phyloP scores from a whole-genome alignment of 1,140 invertebrate species.

The Drosophila serrata region DNA sequence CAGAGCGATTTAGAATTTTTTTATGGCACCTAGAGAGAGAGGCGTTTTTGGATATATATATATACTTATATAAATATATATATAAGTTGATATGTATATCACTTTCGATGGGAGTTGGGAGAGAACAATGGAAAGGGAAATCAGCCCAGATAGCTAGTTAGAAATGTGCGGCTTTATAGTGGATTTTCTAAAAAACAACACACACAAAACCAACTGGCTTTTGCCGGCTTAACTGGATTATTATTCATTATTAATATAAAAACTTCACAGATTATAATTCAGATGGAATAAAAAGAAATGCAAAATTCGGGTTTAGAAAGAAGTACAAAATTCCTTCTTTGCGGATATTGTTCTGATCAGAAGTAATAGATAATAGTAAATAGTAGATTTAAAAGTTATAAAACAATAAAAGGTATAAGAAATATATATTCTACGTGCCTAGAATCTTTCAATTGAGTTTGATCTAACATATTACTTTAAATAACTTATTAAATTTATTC shows the following conservation, averaged over 20 bases:
- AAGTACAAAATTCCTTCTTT: neutral
- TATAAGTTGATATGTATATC: neutral
- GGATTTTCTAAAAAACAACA: neutral
- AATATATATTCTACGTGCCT: too few relatives aligned
- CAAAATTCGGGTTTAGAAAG: neutral
- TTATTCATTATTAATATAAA: neutral
- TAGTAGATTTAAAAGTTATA: neutral
- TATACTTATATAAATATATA: neutral
- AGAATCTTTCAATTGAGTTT: neutral
- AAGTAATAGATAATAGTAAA: too few relatives aligned
- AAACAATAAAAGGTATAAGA: too few relatives aligned
- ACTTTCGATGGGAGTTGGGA: constrained; percentile 24
- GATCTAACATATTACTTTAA: neutral
- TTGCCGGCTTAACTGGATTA: neutral
- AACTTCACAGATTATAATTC: too few relatives aligned
- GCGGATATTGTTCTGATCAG: neutral
- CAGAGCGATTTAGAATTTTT: constrained; percentile 37
- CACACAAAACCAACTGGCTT: neutral
- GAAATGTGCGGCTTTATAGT: neutral
- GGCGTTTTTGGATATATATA: constrained; percentile 7
- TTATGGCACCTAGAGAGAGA: constrained; percentile 4
- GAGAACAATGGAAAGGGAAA: constrained; percentile 30
- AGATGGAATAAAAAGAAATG: neutral
- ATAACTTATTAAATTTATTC: neutral
- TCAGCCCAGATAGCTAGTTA: constrained; percentile 8